Base-by-base conservation (phyloP, 1,140 invertebrate genomes). In the Coboldia fuscipes region DNA sequence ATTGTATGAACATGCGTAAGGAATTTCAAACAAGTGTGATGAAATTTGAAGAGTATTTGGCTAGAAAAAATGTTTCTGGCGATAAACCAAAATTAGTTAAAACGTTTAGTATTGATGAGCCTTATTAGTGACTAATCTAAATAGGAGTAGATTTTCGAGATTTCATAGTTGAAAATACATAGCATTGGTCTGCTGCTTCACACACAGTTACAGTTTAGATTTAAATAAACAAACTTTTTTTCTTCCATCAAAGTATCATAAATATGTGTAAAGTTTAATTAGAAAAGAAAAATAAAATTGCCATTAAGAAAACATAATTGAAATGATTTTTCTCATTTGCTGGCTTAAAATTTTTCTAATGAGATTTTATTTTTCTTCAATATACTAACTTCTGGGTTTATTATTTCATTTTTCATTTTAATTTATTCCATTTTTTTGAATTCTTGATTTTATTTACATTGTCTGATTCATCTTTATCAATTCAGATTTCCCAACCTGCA, bases 1-100 rank as follows among this genome's bases (percentile, higher is more conserved):
- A 54, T 34, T 54, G 54, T 37, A 46, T 49, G 34, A 54, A 54
- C 39, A 54, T 54, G 51, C 51, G 48, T 37, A 43, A 41, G 13
- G 51, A 54, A 8, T 49, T 53, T 20, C 48, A 54, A 39, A 47
- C 50, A 24, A 50, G 48, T 24, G 38, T 54, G 18, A 44, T 41
- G 27, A 41, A 46, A 14, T 54, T 54, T 26, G 51, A 54, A 35
- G 41, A 39, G 9, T 54, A 43, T 38, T 33, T 54, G 35, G 48
- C 52, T 42, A 37, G 16, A 53, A 51, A 38, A 43, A 45, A 6
- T 13, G 19, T 21, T 4, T 15, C 32, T 14, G 26, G 35, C 35
- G 13, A 16, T 12, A 10, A 31, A 29, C 12, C 14, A 35, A 34
- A 26, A 23, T 5, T 19, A 28, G 51, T 52, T 29, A 46, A 45